phyloP scores from a whole-genome alignment of 1,140 invertebrate genomes.

The Heliothis virescens region DNA sequence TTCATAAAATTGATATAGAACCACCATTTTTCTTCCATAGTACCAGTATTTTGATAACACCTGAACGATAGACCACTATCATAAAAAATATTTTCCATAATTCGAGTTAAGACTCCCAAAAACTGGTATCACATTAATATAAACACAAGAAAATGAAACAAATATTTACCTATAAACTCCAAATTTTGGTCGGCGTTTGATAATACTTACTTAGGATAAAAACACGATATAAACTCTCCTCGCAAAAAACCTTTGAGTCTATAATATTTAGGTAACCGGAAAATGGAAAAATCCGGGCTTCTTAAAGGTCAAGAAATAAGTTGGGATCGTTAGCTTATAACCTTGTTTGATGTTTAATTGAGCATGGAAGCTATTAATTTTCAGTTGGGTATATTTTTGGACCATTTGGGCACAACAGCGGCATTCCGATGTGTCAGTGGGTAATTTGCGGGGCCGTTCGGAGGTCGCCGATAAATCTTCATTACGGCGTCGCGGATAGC shows the following conservation, averaged over 20 bases:
- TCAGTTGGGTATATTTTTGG: constrained; percentile 35
- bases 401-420: constrained; percentile 43
- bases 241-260: constrained; percentile 3
- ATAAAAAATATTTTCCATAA: not conserved
- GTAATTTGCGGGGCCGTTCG: constrained; percentile 53
- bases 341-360: constrained; percentile 42
- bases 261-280: constrained; percentile 1
- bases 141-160: constrained; percentile 28
- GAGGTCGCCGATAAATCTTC: constrained; percentile 56
- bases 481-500: constrained; percentile 51
- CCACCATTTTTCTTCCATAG: too few relatives aligned
- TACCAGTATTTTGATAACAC: too few relatives aligned
- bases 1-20: too few relatives aligned
- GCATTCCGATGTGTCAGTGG: constrained; percentile 53
- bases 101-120: not conserved
- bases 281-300: not conserved
- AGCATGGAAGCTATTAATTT: constrained; percentile 32
- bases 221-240: constrained; percentile 2
- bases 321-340: not conserved
- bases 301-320: constrained; percentile 19
- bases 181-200: constrained; percentile 12
- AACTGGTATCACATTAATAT: constrained; percentile 7
- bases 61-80: not conserved
- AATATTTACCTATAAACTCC: constrained; percentile 33
- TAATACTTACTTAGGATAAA: constrained; percentile 35